Percentiles rank a stretch among this genome's conserved stretches.
Evolutionary conservation across 1,140 invertebrate genomes (phyloP).

Genomic region (Pseudachorutes palmiensis): DNA sequence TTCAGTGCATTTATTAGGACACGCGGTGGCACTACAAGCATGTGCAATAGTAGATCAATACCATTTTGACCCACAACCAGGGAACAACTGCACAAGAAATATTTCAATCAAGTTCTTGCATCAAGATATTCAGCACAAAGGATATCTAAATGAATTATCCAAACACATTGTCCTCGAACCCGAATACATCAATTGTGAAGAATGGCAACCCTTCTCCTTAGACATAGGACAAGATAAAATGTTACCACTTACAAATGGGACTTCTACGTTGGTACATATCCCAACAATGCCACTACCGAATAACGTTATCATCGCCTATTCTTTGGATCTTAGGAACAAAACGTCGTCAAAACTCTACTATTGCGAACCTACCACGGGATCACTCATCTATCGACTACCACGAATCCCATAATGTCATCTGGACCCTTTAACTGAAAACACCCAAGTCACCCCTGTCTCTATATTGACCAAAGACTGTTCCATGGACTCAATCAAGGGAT

Average conservation of each 20-base stretch:
- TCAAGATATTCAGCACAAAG: not conserved
- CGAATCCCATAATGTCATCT: not conserved
- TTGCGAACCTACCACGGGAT: not conserved
- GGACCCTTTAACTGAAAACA: not conserved
- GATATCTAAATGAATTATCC: not conserved
- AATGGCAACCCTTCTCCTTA: not conserved
- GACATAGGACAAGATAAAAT: not conserved
- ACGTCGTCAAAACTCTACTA: not conserved
- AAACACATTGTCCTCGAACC: not conserved
- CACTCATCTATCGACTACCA: not conserved
- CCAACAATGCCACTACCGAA: not conserved
- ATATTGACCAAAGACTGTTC: not conserved
- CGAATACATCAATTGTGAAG: slow-evolving; percentile 1
- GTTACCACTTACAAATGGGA: not conserved
- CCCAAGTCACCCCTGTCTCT: not conserved
- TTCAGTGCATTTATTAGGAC: not conserved
- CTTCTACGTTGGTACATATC: not conserved
- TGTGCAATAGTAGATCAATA: not conserved
- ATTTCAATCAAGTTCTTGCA: not conserved
- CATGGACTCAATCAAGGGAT: not conserved
- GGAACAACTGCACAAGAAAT: not conserved
- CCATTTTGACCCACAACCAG: not conserved
- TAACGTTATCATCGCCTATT: not conserved
- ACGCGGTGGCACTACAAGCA: not conserved
- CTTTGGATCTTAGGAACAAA: not conserved